Conservation (phyloP, 2,113 vertebrate species). For the Corythaixoides concolor region DNA sequence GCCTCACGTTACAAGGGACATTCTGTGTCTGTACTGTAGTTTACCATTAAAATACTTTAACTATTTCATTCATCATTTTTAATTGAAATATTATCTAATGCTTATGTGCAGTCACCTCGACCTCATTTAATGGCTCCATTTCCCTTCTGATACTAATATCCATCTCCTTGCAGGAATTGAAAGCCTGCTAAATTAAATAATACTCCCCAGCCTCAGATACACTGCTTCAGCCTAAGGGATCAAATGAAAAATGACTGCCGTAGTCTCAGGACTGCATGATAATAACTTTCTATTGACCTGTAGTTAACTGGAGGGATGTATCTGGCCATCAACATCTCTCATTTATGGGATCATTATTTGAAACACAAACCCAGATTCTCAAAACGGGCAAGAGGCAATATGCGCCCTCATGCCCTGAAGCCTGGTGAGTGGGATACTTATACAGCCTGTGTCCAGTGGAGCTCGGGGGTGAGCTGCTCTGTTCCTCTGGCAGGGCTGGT, state of each 20-base stretch:
- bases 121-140: neutral
- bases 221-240: neutral
- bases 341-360: neutral
- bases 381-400: neutral
- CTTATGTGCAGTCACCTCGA: neutral
- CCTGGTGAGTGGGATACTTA: neutral
- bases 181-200: neutral
- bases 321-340: neutral
- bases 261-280: neutral
- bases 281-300: neutral
- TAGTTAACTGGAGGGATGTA: neutral
- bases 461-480: neutral
- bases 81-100: neutral
- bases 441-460: neutral
- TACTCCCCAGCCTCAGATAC: neutral
- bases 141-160: neutral
- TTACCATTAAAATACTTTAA: neutral
- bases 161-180: neutral
- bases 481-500: neutral
- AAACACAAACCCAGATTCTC: neutral
- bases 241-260: neutral
- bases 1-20: accelerated
- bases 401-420: neutral
- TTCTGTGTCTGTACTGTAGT: neutral
- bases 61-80: neutral